phyloP scores from a whole-genome alignment of 2,113 vertebrate genomes.

The Butastur rufipennis region DNA sequence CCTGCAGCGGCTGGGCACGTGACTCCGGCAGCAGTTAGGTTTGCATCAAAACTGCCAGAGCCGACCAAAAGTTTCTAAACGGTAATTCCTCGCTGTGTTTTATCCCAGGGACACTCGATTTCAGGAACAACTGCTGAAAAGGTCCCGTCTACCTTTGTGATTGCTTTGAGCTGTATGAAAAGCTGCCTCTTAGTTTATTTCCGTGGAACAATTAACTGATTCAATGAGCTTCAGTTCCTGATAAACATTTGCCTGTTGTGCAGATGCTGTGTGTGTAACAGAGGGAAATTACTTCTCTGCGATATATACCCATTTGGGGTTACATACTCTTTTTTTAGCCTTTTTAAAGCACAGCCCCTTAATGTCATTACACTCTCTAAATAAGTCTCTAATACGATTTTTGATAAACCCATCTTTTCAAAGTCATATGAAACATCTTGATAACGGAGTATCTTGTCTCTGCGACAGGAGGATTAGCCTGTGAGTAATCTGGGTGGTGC shows the following conservation, averaged over 20 bases:
- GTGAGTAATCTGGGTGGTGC: neutral
- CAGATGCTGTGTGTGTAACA: neutral
- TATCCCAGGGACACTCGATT: neutral
- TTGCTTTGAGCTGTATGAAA: neutral
- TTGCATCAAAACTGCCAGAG: neutral
- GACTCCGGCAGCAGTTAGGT: neutral
- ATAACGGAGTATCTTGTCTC: neutral
- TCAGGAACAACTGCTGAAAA: neutral
- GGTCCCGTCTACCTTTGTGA: neutral
- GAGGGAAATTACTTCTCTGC: neutral
- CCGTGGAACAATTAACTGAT: neutral
- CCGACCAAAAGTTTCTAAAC: neutral
- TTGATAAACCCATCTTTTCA: neutral
- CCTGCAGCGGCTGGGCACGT: neutral
- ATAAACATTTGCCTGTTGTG: neutral
- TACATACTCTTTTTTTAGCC: neutral
- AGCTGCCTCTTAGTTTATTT: neutral
- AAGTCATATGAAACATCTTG: neutral
- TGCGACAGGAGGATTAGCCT: neutral
- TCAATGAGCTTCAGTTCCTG: neutral
- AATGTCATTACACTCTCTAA: neutral
- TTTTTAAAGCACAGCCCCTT: neutral
- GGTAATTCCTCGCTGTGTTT: neutral
- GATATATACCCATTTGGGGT: neutral
- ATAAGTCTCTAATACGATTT: neutral